phyloP scores from a whole-genome alignment of 2,797 vertebrate genomes.

The Tarsius wallacei region DNA sequence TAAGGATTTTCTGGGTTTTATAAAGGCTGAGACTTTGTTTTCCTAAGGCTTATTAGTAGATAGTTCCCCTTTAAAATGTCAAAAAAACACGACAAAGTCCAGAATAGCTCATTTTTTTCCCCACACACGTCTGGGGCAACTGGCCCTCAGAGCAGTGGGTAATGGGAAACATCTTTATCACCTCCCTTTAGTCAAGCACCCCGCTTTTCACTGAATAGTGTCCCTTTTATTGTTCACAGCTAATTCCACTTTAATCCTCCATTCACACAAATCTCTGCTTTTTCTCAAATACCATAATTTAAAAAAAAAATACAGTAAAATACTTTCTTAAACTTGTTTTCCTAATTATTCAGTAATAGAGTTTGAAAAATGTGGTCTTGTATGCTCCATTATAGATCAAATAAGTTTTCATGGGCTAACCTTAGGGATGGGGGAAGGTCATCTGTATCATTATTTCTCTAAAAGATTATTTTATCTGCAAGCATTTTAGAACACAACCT shows the following conservation, averaged over 20 bases:
- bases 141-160: neutral
- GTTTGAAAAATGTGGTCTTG: neutral
- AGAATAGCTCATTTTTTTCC: neutral
- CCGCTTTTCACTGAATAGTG: neutral
- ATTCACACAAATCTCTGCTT: conserved; percentile 37
- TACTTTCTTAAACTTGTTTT: conserved; percentile 2
- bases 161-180: neutral
- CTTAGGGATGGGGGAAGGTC: neutral
- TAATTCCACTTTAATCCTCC: neutral
- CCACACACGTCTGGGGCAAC: neutral
- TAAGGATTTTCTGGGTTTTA: conserved; percentile 36
- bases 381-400: neutral
- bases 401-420: conserved; percentile 32
- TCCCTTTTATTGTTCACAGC: neutral
- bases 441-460: conserved; percentile 17
- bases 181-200: neutral
- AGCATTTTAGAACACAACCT: conserved; percentile 28
- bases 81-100: neutral
- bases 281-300: conserved; percentile 25
- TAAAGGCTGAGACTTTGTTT: neutral
- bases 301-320: conserved; percentile 2
- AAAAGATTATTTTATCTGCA: neutral
- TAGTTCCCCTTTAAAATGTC: neutral
- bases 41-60: neutral
- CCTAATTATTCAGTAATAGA: conserved; percentile 17